Base-by-base conservation (phyloP, 1,140 invertebrate species). In the Colletes latitarsis region DNA sequence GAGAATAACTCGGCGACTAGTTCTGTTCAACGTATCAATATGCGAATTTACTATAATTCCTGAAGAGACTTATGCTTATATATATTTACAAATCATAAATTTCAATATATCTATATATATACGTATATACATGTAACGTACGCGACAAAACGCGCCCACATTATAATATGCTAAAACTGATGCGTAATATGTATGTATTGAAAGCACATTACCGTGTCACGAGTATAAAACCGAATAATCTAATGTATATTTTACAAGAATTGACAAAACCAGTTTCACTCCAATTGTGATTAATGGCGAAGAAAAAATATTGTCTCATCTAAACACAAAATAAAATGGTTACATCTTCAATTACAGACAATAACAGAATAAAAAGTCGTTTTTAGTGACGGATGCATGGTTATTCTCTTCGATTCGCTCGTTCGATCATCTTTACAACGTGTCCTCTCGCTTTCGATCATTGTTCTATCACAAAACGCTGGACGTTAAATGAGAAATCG, bases 11-110 rank as follows among this genome's bases (percentile, higher is more conserved):
- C 41, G 63, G 19, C 10, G 41, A 53, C 10, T 74, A 63, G 57
- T 30, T 46, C 12, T 74, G 53, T 72, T 68, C 52, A 82, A 82
- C 64, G 46, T 60, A 71, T 30, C 43, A 69, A 52, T 41, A 58
- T 53, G 57, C 43, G 17, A 80, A 80, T 84, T 83, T 69, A 12
- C 57, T 81, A 46, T 71, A 83, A 63, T 69, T 69, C 15, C 46
- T 52, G 30, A 30, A 30, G 49, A 71, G 66, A 86, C 67, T 68
- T 86, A 86, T 41, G 62, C 30, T 85, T 82, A 79, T 60, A 80
- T 19, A 73, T 86, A 86, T 86, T 41, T 86, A 86, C 85, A 86
- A 86, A 86, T 86, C 63, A 71, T 80, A 70, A 58, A 82, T 75
- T 82, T 79, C 30, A 81, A 39, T 58, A 79, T 46, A 69, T 80